A percentile compares a stretch with the other conserved stretches of the same genome.
These are phyloP conservation scores for Proisotoma minuta DNA, from an alignment of 2,888 invertebrate genomes.

Conservation along the genomic window DNA sequence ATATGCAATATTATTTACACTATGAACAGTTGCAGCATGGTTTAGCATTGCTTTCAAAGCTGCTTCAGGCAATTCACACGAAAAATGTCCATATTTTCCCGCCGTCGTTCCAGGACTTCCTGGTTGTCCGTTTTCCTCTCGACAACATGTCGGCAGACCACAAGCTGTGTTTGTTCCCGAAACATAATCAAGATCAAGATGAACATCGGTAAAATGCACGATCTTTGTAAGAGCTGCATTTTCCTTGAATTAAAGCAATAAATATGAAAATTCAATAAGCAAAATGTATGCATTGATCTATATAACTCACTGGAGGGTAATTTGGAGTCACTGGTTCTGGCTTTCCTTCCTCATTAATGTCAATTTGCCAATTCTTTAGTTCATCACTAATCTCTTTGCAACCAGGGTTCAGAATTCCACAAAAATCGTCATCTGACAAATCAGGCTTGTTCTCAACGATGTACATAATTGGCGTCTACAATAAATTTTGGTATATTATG, in stretches of 20 bases:
- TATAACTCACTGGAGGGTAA: neutral
- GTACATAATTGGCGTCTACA: conserved; percentile 58
- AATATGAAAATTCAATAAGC: too few species aligned
- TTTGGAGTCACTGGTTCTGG: neutral
- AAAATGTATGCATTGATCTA: too few species aligned
- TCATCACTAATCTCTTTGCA: conserved; percentile 18
- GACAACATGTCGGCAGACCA: conserved; percentile 82
- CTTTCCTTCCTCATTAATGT: conserved; percentile 26
- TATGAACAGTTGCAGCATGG: conserved; percentile 79
- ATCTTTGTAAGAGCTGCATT: conserved; percentile 67
- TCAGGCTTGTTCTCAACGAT: conserved; percentile 58
- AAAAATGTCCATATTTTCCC: conserved; percentile 91
- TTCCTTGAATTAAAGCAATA: too few species aligned
- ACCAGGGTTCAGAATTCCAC: conserved; percentile 53
- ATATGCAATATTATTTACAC: conserved; percentile 51
- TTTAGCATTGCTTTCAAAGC: conserved; percentile 87
- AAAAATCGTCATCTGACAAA: conserved; percentile 57
- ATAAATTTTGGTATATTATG: neutral
- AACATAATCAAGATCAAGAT: conserved; percentile 87
- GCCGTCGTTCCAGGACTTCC: conserved; percentile 70
- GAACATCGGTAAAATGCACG: conserved; percentile 90
- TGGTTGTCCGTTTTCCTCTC: conserved; percentile 72
- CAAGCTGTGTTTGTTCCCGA: conserved; percentile 88
- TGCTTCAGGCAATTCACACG: conserved; percentile 86
- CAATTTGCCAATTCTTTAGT: conserved; percentile 26